Evolutionary conservation across 1,140 invertebrate species (phyloP), one percentile per base, ranked within the genome.

Genomic region (Dendrolimus kikuchii): DNA sequence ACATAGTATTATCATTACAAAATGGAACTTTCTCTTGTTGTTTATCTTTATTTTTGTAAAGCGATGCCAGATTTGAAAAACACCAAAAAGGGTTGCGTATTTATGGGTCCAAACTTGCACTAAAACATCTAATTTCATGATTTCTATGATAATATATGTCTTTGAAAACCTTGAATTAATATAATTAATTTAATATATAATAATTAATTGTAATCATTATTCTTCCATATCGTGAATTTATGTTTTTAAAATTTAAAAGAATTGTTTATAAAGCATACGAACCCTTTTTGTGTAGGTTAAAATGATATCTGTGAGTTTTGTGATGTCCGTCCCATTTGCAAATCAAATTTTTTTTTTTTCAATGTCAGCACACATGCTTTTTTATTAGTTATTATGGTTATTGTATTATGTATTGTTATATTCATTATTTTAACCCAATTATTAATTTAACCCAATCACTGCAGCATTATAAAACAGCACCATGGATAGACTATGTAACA

Each of bases 391-490:
- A 23, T 23, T 23, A 23, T 23, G 23, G 3, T 23, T 23, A 23
- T 23, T 23, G 23, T 23, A 23, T 23, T 23, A 23, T 23, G 23
- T 23, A 23, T 23, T 23, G 23, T 23, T 23, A 23, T 23, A 23
- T 23, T 23, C 23, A 23, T 23, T 23, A 23, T 23, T 23, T 23
- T 23, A 23, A 23, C 23, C 23, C 53, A 69, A 66, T 74, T 70
- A 59, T 77, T 50, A 45, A 44, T 56, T 74, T 78, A 81, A 78
- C 71, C 58, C 64, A 72, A 74, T 72, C 81, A 84, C 77, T 67
- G 76, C 78, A 68, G 78, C 73, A 79, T 81, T 74, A 74, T 68
- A 75, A 52, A 57, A 60, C 51, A 53, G 76, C 79, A 82, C 79
- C 62, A 59, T 68, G 54, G 72, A 72, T 77, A 74, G 75, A 62